phyloP scores from a whole-genome alignment of 1,140 invertebrate species.

The Adelges cooleyi region DNA sequence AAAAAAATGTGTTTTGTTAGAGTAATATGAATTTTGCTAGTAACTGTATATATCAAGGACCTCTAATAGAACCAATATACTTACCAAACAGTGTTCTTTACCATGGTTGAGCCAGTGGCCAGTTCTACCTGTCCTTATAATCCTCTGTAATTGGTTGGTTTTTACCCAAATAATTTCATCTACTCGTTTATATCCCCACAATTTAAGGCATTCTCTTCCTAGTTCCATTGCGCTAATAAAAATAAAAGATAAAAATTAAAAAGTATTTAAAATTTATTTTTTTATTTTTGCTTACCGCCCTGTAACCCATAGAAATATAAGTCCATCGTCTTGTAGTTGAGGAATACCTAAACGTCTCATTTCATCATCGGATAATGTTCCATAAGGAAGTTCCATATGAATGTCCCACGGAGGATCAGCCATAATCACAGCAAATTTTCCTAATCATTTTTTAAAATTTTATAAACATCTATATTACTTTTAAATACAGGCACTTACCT shows the following conservation, averaged over 20 bases:
- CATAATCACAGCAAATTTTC: conserved; percentile 88
- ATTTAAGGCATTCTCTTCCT: conserved; percentile 77
- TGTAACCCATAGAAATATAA: conserved; percentile 96
- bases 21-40: too few species aligned
- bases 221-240: conserved; percentile 83
- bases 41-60: too few species aligned
- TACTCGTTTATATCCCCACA: conserved; percentile 92
- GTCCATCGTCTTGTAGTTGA: conserved; percentile 84
- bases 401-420: conserved; percentile 97
- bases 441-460: conserved; percentile 35
- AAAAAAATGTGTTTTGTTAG: too few species aligned
- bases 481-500: conserved; percentile 42
- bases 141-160: conserved; percentile 93
- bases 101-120: conserved; percentile 98
- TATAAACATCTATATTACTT: background rate
- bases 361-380: conserved; percentile 98
- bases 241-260: conserved; percentile 28
- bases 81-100: conserved; percentile 91
- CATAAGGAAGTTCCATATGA: conserved; percentile 96
- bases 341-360: conserved; percentile 89
- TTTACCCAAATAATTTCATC: conserved; percentile 99
- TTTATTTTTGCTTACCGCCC: conserved; percentile 47
- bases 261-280: background rate
- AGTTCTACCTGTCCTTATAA: conserved; percentile 90
- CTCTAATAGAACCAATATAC: too few species aligned